Conservation (phyloP, 2,797 vertebrate genomes). For the Chaunax sp. region DNA sequence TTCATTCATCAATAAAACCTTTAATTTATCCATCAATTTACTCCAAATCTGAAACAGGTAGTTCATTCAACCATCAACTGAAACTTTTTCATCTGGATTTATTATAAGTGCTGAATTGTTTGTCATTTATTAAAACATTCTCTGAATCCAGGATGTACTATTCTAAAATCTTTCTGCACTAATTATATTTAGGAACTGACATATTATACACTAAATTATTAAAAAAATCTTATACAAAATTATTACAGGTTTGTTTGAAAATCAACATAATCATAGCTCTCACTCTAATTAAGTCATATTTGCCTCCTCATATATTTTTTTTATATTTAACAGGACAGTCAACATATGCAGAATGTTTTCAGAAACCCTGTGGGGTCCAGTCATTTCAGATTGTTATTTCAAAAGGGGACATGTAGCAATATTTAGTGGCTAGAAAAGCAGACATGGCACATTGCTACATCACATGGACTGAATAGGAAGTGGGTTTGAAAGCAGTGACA, state of each 20-base stretch:
- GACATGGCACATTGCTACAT: constrained; percentile 5
- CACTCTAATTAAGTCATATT: no score
- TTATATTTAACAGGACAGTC: background rate
- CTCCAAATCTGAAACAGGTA: background rate
- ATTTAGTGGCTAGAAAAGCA: background rate
- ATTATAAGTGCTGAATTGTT: background rate
- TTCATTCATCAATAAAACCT: no score
- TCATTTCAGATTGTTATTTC: no score
- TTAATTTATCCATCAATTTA: background rate
- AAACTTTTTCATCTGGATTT: no score
- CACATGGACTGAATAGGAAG: constrained; percentile 6
- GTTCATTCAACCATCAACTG: background rate
- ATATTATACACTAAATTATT: background rate
- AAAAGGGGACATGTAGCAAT: background rate
- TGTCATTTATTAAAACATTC: background rate
- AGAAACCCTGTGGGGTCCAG: background rate
- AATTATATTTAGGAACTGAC: background rate
- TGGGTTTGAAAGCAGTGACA: constrained; percentile 21
- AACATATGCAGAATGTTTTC: no score
- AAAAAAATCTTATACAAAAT: background rate
- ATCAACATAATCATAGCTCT: no score
- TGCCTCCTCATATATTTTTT: background rate
- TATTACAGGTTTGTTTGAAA: no score
- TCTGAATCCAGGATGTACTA: background rate
- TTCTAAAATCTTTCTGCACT: background rate